Evolutionary conservation across 2,797 vertebrate genomes (phyloP).

Genomic region (Myripristis jacobus): DNA sequence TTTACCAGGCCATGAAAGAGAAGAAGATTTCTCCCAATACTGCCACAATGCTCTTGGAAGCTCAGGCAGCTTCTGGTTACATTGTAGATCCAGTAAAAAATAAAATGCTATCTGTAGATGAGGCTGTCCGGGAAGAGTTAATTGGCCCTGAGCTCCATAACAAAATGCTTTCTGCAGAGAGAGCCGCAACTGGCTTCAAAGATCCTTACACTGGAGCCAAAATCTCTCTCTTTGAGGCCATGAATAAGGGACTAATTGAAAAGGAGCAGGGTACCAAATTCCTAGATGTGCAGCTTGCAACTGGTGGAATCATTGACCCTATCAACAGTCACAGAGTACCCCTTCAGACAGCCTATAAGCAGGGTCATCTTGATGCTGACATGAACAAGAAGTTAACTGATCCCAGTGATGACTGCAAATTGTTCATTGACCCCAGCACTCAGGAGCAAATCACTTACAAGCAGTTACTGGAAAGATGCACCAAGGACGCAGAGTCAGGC

Average conservation of each 20-base stretch:
- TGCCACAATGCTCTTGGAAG: constrained; percentile 86
- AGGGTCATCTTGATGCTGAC: constrained; percentile 85
- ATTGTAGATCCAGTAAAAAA: constrained; percentile 85
- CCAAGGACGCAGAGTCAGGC: constrained; percentile 82
- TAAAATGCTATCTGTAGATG: constrained; percentile 83
- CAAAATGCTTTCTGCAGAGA: constrained; percentile 85
- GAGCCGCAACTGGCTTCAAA: constrained; percentile 86
- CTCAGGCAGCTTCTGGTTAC: constrained; percentile 88
- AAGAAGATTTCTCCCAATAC: constrained; percentile 82
- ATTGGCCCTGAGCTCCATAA: constrained; percentile 87
- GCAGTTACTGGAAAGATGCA: constrained; percentile 82
- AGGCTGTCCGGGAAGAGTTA: constrained; percentile 84
- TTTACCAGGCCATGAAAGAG: constrained; percentile 92
- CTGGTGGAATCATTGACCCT: constrained; percentile 87
- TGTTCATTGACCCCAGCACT: constrained; percentile 85
- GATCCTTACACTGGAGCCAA: constrained; percentile 85
- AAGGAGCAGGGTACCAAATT: constrained; percentile 84
- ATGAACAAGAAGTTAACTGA: constrained; percentile 82
- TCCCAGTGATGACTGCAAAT: constrained; percentile 81
- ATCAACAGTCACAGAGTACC: constrained; percentile 84
- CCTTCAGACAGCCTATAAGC: constrained; percentile 84
- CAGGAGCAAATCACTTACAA: constrained; percentile 83
- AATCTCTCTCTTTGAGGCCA: constrained; percentile 85
- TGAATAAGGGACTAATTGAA: constrained; percentile 86
- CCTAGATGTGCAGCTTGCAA: constrained; percentile 87